Evolutionary conservation across 2,113 vertebrate genomes (phyloP).

Genomic region (Lipotes vexillifer): DNA sequence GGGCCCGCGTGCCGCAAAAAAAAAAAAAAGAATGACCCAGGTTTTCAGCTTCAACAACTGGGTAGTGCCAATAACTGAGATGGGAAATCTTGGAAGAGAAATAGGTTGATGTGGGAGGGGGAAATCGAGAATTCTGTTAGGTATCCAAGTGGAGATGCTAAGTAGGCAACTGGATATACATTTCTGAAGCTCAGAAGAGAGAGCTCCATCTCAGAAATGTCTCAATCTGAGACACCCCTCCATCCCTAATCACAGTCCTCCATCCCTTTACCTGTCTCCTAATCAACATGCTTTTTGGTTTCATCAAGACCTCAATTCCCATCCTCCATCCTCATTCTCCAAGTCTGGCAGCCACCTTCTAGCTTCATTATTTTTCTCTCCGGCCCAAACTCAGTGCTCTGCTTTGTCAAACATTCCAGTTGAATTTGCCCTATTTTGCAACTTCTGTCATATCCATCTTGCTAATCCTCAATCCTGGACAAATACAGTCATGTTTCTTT

Average conservation of each 20-base stretch:
- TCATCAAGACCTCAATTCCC: background rate
- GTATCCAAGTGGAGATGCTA: background rate
- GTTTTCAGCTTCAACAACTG: background rate
- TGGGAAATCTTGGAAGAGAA: background rate
- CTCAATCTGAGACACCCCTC: background rate
- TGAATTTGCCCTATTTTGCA: background rate
- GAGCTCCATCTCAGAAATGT: background rate
- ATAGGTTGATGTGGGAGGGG: background rate
- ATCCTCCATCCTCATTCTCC: background rate
- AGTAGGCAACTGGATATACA: background rate
- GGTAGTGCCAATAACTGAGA: background rate
- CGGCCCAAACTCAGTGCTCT: background rate
- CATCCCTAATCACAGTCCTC: background rate
- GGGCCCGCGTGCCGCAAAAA: no score
- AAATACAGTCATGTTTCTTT: background rate
- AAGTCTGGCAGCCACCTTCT: background rate
- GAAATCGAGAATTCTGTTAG: background rate
- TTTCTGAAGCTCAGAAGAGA: background rate
- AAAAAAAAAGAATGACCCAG: background rate
- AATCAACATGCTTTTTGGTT: background rate
- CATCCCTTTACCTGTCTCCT: background rate
- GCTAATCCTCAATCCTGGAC: background rate
- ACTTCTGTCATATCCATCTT: background rate
- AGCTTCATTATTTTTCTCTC: background rate
- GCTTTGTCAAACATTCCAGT: background rate